phyloP scores from a whole-genome alignment of 2,888 invertebrate genomes.

The Pyrocoelia pectoralis region DNA sequence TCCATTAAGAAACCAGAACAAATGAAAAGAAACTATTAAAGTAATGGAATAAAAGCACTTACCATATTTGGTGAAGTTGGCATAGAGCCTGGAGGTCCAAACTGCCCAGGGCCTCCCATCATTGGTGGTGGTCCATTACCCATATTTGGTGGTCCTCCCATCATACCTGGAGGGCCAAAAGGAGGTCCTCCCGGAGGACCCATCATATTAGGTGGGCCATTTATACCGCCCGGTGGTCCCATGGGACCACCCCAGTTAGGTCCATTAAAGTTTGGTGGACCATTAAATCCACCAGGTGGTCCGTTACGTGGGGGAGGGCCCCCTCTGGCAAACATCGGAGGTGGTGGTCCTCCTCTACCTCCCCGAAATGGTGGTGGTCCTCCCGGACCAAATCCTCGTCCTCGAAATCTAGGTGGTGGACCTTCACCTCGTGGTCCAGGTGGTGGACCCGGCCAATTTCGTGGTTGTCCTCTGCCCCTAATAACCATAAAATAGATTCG shows the following conservation, averaged over 20 bases:
- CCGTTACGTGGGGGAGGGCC: conserved; percentile 61
- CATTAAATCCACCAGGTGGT: conserved; percentile 61
- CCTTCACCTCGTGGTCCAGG: conserved; percentile 61
- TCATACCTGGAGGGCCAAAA: conserved; percentile 53
- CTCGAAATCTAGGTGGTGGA: conserved; percentile 73
- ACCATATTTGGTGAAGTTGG: conserved; percentile 51
- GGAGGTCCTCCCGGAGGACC: conserved; percentile 61
- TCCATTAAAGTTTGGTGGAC: conserved; percentile 63
- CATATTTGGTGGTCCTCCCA: conserved; percentile 40
- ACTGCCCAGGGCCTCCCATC: conserved; percentile 32
- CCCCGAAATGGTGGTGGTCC: conserved; percentile 57
- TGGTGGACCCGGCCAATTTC: conserved; percentile 59
- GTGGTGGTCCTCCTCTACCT: conserved; percentile 62
- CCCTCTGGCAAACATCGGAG: conserved; percentile 62
- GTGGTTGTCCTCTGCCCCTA: conserved; percentile 55
- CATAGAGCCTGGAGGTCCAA: conserved; percentile 46
- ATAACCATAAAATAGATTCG: conserved; percentile 14
- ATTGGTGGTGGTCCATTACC: conserved; percentile 58
- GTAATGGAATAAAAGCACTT: too few relatives aligned
- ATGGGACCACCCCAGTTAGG: conserved; percentile 76
- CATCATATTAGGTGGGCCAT: conserved; percentile 65
- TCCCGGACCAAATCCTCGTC: conserved; percentile 70
- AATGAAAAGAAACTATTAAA: too few relatives aligned
- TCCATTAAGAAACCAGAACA: background rate
- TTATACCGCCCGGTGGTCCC: conserved; percentile 64